phyloP scores from a whole-genome alignment of 2,888 invertebrate species.

The Scotopteryx bipunctaria region DNA sequence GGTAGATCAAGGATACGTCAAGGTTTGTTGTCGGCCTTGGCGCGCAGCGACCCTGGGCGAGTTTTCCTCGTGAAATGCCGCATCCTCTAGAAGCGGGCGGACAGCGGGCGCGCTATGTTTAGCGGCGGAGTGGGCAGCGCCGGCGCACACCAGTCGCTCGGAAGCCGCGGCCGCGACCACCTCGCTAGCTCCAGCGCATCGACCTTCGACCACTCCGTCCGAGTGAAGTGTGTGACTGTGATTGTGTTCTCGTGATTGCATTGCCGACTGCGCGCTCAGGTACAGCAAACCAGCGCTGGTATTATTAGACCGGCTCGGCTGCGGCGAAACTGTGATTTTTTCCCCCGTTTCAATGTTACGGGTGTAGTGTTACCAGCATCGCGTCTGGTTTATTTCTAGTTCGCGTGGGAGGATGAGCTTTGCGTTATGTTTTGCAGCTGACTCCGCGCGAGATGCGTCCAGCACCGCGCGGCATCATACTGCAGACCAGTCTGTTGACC shows the following conservation, averaged over 20 bases:
- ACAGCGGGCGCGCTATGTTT: constrained; percentile 70
- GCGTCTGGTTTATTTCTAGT: constrained; percentile 77
- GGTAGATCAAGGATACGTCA: constrained; percentile 32
- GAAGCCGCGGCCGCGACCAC: constrained; percentile 78
- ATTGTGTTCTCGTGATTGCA: constrained; percentile 66
- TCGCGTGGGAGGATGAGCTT: constrained; percentile 65
- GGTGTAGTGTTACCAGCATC: constrained; percentile 75
- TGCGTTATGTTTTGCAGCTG: constrained; percentile 54
- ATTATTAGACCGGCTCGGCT: constrained; percentile 50
- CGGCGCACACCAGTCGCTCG: constrained; percentile 72
- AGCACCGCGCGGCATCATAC: constrained; percentile 38
- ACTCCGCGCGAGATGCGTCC: constrained; percentile 40
- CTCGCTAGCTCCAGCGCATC: constrained; percentile 74
- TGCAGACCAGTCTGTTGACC: constrained; percentile 59
- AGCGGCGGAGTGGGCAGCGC: constrained; percentile 58
- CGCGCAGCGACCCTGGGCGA: constrained; percentile 48
- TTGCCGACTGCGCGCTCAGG: constrained; percentile 54
- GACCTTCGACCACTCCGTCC: constrained; percentile 77
- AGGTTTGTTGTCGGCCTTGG: constrained; percentile 76
- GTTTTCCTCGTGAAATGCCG: constrained; percentile 58
- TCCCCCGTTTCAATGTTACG: constrained; percentile 60
- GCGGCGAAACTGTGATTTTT: constrained; percentile 51
- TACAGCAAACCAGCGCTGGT: constrained; percentile 47
- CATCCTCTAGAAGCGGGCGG: constrained; percentile 57
- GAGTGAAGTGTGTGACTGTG: constrained; percentile 82